Conservation (phyloP, 2,113 vertebrate species). For the Otocyon megalotis region DNA sequence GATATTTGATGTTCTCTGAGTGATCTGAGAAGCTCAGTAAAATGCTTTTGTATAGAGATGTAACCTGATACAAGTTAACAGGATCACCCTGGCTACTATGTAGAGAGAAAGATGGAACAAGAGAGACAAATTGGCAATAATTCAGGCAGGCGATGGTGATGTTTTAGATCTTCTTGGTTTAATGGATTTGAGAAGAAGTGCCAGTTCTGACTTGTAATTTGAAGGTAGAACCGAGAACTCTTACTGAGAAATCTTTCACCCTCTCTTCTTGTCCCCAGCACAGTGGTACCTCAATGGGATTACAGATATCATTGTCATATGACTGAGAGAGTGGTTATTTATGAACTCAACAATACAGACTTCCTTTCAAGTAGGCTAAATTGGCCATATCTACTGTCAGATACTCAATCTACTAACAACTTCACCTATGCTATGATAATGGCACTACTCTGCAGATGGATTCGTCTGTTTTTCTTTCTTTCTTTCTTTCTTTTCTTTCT, state of each 20-base stretch:
- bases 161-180: neutral
- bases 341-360: neutral
- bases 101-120: neutral
- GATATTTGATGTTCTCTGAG: neutral
- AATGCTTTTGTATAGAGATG: neutral
- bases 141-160: neutral
- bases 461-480: neutral
- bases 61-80: neutral
- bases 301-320: neutral
- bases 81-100: neutral
- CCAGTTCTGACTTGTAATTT: neutral
- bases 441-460: neutral
- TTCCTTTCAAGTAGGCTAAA: neutral
- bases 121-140: neutral
- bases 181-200: neutral
- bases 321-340: neutral
- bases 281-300: neutral
- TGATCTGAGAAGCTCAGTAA: neutral
- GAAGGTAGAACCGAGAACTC: neutral
- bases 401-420: neutral
- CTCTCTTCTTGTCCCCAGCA: neutral
- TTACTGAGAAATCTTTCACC: neutral
- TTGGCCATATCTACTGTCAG: neutral
- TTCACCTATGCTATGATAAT: neutral
- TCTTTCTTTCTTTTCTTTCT: too few species aligned